Percentiles rank a stretch among this genome's conserved stretches.
These are phyloP conservation scores for Sciaenops ocellatus DNA, from an alignment of 2,797 vertebrate genomes.

Conservation along the genomic window DNA sequence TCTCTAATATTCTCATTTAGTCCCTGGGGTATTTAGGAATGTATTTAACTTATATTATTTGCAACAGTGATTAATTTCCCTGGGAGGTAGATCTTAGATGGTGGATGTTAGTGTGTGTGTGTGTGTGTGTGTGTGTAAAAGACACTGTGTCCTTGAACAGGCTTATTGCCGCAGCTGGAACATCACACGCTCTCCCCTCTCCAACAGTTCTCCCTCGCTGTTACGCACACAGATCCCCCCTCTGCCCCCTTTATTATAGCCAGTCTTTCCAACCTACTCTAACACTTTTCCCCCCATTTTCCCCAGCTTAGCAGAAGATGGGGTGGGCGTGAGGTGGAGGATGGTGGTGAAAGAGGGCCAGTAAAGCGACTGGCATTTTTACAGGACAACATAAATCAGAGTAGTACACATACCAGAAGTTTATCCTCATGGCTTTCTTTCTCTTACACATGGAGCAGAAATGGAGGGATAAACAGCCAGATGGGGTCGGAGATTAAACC, in stretches of 20 bases:
- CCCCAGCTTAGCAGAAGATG: slow-evolving; percentile 42
- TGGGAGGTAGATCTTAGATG: slow-evolving; percentile 60
- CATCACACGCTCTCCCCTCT: slow-evolving; percentile 52
- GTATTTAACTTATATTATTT: slow-evolving; percentile 73
- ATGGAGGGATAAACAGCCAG: slow-evolving; percentile 26
- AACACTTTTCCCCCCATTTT: slow-evolving; percentile 28
- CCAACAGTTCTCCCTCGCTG: slow-evolving; percentile 37
- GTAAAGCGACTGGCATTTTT: slow-evolving; percentile 65
- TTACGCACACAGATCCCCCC: not conserved
- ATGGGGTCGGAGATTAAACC: not conserved
- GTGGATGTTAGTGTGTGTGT: slow-evolving; percentile 29
- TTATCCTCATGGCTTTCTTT: slow-evolving; percentile 24
- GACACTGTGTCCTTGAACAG: slow-evolving; percentile 74
- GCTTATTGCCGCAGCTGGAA: slow-evolving; percentile 73
- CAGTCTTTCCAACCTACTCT: slow-evolving; percentile 20
- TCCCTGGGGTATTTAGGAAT: slow-evolving; percentile 65
- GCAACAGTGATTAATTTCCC: slow-evolving; percentile 71
- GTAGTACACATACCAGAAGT: slow-evolving; percentile 35
- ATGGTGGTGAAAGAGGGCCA: slow-evolving; percentile 46
- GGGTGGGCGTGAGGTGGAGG: slow-evolving; percentile 23
- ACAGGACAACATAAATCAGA: slow-evolving; percentile 60
- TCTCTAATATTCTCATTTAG: slow-evolving; percentile 62
- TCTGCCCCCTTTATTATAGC: slow-evolving; percentile 11
- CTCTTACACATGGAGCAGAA: slow-evolving; percentile 4
- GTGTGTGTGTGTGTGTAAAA: slow-evolving; percentile 43